A percentile compares a stretch with the other conserved stretches of the same genome.
These are phyloP conservation scores for Caenorhabditis remanei DNA, from an alignment of 1,140 invertebrate species.

Conservation along the genomic window DNA sequence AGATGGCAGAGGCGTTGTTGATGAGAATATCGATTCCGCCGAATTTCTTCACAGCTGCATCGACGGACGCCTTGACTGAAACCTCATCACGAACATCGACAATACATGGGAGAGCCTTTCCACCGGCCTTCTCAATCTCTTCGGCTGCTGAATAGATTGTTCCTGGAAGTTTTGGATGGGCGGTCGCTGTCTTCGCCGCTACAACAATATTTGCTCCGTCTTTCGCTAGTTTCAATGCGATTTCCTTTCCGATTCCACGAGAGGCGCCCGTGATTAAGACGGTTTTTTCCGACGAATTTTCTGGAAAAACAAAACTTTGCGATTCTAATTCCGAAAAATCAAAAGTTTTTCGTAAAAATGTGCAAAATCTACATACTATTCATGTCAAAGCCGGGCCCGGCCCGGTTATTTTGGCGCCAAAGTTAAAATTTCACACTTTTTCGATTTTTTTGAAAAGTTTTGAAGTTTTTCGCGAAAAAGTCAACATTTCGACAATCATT, in stretches of 20 bases:
- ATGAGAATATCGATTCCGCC: slow-evolving; percentile 91
- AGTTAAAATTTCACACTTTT: no score
- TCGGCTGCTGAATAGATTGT: slow-evolving; percentile 96
- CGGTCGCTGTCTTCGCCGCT: slow-evolving; percentile 73
- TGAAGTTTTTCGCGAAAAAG: no score
- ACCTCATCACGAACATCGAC: slow-evolving; percentile 92
- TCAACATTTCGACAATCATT: no score
- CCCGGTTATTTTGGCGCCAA: no score
- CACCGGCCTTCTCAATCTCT: slow-evolving; percentile 85
- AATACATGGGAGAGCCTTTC: slow-evolving; percentile 88
- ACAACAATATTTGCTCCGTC: slow-evolving; percentile 83
- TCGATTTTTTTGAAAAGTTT: no score
- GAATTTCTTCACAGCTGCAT: slow-evolving; percentile 89
- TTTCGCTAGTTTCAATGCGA: slow-evolving; percentile 88
- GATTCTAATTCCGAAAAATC: no score
- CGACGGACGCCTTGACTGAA: slow-evolving; percentile 87
- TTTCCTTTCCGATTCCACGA: slow-evolving; percentile 95
- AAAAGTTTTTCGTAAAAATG: no score
- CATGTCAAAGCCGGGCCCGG: no score
- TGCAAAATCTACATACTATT: no score
- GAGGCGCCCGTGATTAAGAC: slow-evolving; percentile 96
- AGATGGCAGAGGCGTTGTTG: slow-evolving; percentile 83
- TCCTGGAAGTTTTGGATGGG: slow-evolving; percentile 95
- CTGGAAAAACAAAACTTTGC: no score
- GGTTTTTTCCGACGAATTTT: slow-evolving; percentile 89